phyloP scores from a whole-genome alignment of 2,888 invertebrate genomes.

The Agriopis aurantiaria region DNA sequence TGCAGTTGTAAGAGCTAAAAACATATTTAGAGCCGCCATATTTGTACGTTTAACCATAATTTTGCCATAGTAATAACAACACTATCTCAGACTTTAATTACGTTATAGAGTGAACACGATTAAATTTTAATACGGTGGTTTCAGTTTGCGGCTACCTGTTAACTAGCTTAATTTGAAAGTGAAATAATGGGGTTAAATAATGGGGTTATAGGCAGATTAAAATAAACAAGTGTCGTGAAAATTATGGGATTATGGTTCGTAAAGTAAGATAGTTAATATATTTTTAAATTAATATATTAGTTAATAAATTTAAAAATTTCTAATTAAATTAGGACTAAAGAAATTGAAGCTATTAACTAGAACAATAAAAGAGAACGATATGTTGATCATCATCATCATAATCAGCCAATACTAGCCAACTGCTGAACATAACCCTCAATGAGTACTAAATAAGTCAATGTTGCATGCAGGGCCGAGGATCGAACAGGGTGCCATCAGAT shows the following conservation, averaged over 20 bases:
- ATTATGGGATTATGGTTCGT: slow-evolving; percentile 1
- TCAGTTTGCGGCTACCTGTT: slow-evolving; percentile 35
- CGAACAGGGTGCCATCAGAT: not conserved
- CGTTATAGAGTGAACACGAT: slow-evolving; percentile 50
- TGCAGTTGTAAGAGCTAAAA: not conserved
- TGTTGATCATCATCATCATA: too few species aligned
- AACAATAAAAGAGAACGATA: too few species aligned
- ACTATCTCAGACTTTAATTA: slow-evolving; percentile 52
- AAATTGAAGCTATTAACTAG: too few species aligned
- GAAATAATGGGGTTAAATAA: slow-evolving; percentile 22
- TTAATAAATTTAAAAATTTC: not conserved
- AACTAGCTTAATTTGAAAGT: slow-evolving; percentile 30
- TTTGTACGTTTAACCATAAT: not conserved
- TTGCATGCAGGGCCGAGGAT: too few species aligned
- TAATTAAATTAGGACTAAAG: too few species aligned
- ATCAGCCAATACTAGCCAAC: too few species aligned
- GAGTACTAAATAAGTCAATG: too few species aligned
- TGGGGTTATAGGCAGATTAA: slow-evolving; percentile 15
- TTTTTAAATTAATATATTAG: not conserved
- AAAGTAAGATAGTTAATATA: not conserved
- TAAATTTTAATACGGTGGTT: slow-evolving; percentile 52
- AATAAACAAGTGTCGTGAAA: slow-evolving; percentile 21
- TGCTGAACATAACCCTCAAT: too few species aligned
- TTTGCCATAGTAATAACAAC: slow-evolving; percentile 13
- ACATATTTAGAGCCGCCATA: not conserved